phyloP scores from a whole-genome alignment of 2,888 invertebrate genomes.

The Aquatica leii region DNA sequence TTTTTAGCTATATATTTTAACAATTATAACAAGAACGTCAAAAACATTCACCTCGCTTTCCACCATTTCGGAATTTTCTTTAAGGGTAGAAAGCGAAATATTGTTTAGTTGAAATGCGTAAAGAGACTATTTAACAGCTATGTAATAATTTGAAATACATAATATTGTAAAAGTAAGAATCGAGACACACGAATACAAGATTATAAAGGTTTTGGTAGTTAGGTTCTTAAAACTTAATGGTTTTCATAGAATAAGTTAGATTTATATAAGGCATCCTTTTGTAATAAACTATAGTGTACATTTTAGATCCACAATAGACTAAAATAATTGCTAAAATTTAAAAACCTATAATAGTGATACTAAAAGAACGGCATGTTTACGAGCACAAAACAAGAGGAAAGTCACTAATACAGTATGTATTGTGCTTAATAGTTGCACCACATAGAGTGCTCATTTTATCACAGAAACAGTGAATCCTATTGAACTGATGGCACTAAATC shows the following conservation, averaged over 20 bases:
- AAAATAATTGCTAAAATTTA: conserved; percentile 30
- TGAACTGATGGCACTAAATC: conserved; percentile 45
- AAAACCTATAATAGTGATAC: conserved; percentile 36
- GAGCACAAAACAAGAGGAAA: conserved; percentile 32
- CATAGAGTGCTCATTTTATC: conserved; percentile 51
- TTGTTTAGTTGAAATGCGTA: conserved; percentile 17
- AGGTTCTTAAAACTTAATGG: conserved; percentile 39
- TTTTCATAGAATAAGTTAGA: conserved; percentile 49
- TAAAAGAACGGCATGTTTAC: conserved; percentile 26
- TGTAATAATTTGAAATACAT: conserved; percentile 28
- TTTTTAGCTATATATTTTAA: conserved; percentile 5
- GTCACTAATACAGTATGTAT: conserved; percentile 33
- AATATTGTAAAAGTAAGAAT: conserved; percentile 37
- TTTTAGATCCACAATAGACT: conserved; percentile 24
- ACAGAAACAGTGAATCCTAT: conserved; percentile 54
- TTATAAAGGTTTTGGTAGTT: conserved; percentile 17
- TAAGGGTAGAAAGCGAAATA: conserved; percentile 6
- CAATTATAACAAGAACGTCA: conserved; percentile 16
- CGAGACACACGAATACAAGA: conserved; percentile 33
- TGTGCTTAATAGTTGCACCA: conserved; percentile 35
- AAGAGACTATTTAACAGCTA: conserved; percentile 25
- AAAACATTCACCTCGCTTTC: conserved; percentile 20
- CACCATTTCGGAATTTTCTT: too few relatives aligned
- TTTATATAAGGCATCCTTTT: conserved; percentile 57
- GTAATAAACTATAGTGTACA: conserved; percentile 50